phyloP scores from a whole-genome alignment of 2,888 invertebrate species.

The Eupeodes luniger region DNA sequence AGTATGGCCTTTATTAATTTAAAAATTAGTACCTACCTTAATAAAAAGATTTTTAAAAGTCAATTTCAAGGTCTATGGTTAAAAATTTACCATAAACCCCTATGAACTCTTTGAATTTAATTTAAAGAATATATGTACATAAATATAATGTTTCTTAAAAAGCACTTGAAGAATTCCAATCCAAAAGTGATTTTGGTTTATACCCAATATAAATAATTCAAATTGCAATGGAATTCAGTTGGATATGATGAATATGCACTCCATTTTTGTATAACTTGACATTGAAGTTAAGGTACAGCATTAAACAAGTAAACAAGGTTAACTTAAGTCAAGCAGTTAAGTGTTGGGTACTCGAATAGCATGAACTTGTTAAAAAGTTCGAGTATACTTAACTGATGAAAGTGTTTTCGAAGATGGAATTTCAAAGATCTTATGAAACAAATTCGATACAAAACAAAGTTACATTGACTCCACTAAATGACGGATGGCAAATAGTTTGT shows the following conservation, averaged over 20 bases:
- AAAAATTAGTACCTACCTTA: no score
- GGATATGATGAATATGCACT: neutral
- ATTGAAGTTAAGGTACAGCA: constrained; percentile 2
- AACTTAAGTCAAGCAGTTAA: neutral
- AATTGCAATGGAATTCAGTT: neutral
- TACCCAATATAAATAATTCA: neutral
- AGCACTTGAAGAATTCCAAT: neutral
- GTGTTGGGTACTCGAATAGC: neutral
- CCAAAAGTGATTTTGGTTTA: neutral
- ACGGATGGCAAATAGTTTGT: no score
- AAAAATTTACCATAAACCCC: neutral
- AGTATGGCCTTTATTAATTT: no score
- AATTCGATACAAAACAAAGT: neutral
- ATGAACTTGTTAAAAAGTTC: neutral
- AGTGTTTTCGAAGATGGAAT: constrained; percentile 1
- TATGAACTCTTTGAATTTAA: neutral
- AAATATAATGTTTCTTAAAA: neutral
- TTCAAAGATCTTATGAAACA: neutral
- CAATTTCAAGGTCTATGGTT: no score
- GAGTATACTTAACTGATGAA: neutral
- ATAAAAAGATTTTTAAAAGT: no score
- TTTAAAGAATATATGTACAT: neutral
- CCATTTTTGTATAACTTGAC: neutral
- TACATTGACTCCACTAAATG: neutral
- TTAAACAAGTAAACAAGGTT: constrained; percentile 2